phyloP scores from a whole-genome alignment of 1,140 invertebrate genomes.

The Eupristina koningsbergeri region DNA sequence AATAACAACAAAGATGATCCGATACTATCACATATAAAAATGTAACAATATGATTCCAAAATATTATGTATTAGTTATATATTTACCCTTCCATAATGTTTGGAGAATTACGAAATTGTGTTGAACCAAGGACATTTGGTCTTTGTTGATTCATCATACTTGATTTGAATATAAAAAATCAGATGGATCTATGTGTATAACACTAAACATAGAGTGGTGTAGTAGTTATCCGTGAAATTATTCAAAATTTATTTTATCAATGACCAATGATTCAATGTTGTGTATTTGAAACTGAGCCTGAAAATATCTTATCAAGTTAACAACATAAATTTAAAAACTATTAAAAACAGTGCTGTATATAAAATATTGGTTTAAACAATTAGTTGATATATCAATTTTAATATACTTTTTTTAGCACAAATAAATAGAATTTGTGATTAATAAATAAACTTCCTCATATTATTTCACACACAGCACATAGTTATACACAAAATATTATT shows the following conservation, averaged over 20 bases:
- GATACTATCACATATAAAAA: too few species aligned
- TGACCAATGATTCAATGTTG: background rate
- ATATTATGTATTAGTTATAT: background rate
- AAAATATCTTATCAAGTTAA: background rate
- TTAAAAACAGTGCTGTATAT: background rate
- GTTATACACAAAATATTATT: too few species aligned
- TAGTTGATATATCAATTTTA: too few species aligned
- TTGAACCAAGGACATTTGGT: slow-evolving; percentile 51
- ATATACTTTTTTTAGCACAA: too few species aligned
- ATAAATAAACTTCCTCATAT: too few species aligned
- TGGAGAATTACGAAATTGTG: slow-evolving; percentile 59
- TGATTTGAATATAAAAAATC: background rate
- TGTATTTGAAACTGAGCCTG: background rate
- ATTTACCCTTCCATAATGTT: slow-evolving; percentile 58
- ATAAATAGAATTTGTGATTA: too few species aligned
- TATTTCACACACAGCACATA: too few species aligned
- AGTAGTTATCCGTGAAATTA: background rate
- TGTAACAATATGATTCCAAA: too few species aligned
- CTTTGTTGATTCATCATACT: slow-evolving; percentile 60
- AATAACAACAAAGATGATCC: too few species aligned
- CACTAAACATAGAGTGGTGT: background rate
- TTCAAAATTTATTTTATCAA: background rate
- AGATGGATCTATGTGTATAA: background rate
- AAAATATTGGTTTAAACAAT: too few species aligned
- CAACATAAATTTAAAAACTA: background rate